Percentiles rank a stretch among this genome's conserved stretches.
phyloP scores from a whole-genome alignment of 2,113 vertebrate species.

The Chrysemys picta region DNA sequence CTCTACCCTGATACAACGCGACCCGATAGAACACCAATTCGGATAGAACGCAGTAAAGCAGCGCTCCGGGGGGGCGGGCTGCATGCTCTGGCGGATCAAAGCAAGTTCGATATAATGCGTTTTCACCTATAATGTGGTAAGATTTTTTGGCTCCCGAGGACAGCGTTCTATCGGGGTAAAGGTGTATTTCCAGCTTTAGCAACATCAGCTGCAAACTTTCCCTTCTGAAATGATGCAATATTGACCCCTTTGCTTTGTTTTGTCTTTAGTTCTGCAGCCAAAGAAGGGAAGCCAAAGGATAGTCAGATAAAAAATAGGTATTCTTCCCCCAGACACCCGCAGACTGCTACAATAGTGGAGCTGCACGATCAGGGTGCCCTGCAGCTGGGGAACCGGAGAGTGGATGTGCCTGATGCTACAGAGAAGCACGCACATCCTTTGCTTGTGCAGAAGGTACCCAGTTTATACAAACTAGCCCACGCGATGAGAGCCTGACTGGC shows the following conservation, averaged over 20 bases:
- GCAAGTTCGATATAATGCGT: no score
- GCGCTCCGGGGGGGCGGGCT: no score
- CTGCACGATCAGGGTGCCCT: background rate
- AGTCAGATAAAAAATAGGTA: no score
- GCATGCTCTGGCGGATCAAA: no score
- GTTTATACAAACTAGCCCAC: background rate
- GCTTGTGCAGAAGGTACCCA: background rate
- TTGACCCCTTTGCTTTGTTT: no score
- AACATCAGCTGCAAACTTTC: background rate
- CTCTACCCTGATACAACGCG: no score
- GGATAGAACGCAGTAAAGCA: no score
- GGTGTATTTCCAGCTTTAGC: background rate
- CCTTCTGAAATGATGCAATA: background rate
- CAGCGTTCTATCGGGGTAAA: no score
- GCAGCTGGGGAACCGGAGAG: background rate
- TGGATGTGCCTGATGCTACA: background rate
- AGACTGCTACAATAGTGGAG: background rate
- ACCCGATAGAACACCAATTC: no score
- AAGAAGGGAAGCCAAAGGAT: background rate
- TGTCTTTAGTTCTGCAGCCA: background rate
- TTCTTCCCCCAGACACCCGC: background rate
- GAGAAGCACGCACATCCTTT: background rate
- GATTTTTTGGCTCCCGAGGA: no score
- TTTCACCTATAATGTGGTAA: no score
- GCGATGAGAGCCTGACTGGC: background rate